phyloP scores from a whole-genome alignment of 2,888 invertebrate species.

The Apantesis nais region DNA sequence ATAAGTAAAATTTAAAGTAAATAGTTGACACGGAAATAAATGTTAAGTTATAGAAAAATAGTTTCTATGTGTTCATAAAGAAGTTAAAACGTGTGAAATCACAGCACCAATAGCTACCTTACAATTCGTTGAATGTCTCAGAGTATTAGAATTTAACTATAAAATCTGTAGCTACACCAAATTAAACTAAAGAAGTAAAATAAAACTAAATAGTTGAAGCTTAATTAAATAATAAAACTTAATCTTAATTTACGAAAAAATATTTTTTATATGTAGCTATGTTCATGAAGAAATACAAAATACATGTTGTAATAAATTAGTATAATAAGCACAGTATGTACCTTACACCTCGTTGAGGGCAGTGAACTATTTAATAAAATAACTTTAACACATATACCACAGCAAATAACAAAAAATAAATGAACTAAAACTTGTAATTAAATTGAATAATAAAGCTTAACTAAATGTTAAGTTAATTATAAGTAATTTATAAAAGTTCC shows the following conservation, averaged over 20 bases:
- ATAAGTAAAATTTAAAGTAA: not conserved
- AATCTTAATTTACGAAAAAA: not conserved
- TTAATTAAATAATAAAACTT: not conserved
- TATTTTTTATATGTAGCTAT: no score
- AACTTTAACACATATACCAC: not conserved
- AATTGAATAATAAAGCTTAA: not conserved
- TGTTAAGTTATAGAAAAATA: no score
- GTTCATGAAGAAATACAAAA: no score
- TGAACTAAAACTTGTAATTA: no score
- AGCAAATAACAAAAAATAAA: not conserved
- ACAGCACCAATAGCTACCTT: no score
- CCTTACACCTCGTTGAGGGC: not conserved
- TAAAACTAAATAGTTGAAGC: not conserved
- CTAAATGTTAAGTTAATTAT: conserved; percentile 21
- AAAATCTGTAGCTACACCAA: no score
- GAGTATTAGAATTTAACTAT: no score
- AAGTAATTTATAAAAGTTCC: conserved; percentile 36
- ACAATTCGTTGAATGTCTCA: no score
- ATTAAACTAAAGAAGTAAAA: not conserved
- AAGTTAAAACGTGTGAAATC: no score
- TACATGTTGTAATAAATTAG: no score
- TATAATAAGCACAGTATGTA: no score
- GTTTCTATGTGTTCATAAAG: no score
- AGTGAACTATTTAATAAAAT: not conserved
- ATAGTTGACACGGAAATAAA: not conserved